phyloP scores from a whole-genome alignment of 2,113 vertebrate genomes.

The Nematolebias whitei region DNA sequence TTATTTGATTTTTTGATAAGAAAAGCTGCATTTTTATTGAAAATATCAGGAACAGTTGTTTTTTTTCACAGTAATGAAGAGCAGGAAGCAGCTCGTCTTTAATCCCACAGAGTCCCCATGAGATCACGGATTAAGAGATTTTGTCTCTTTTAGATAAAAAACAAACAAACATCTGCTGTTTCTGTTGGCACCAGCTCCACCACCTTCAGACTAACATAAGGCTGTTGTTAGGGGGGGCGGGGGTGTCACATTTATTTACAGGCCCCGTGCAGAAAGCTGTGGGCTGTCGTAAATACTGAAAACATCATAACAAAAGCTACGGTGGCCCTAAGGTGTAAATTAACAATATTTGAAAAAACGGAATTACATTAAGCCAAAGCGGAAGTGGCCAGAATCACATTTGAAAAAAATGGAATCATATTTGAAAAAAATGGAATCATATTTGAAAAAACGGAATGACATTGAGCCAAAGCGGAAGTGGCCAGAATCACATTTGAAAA shows the following conservation, averaged over 20 bases:
- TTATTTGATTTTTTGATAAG: too few species aligned
- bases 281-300: neutral
- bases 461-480: too few species aligned
- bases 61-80: neutral
- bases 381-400: too few species aligned
- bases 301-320: neutral
- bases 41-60: neutral
- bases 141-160: conserved; percentile 51
- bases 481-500: too few species aligned
- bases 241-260: neutral
- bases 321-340: too few species aligned
- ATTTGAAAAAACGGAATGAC: too few species aligned
- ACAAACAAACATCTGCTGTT: conserved; percentile 66
- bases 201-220: conserved; percentile 13
- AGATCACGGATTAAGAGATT: conserved; percentile 47
- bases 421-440: too few species aligned
- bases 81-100: conserved; percentile 11
- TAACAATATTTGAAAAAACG: too few species aligned
- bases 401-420: too few species aligned
- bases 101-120: conserved; percentile 21
- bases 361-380: too few species aligned
- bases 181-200: conserved; percentile 27
- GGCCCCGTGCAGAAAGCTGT: neutral
- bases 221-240: conserved; percentile 1
- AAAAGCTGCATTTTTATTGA: too few species aligned